These are phyloP conservation scores for Aproaerema taeniolella DNA, from an alignment of 2,888 invertebrate species.

Conservation along the genomic window DNA sequence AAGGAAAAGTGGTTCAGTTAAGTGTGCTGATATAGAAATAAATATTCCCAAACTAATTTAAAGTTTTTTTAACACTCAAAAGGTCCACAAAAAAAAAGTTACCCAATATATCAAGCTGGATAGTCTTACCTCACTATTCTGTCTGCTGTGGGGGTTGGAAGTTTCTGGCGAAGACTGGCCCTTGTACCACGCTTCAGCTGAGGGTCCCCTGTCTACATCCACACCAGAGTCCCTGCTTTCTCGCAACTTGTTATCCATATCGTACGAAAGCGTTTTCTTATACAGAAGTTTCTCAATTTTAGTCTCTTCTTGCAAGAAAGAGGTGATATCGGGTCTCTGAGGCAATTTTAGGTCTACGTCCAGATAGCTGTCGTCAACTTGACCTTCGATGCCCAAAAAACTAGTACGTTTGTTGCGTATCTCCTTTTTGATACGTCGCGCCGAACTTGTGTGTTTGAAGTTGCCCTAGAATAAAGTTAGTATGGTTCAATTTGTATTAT, in stretches of 20 bases:
- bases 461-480: constrained; percentile 67
- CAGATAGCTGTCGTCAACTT: constrained; percentile 81
- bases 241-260: constrained; percentile 79
- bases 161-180: constrained; percentile 66
- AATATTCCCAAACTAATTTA: too few relatives aligned
- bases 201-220: constrained; percentile 79
- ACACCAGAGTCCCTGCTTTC: constrained; percentile 89
- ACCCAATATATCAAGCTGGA: too few relatives aligned
- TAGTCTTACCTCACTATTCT: constrained; percentile 86
- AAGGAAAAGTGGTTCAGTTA: too few relatives aligned
- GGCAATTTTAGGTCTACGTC: constrained; percentile 82
- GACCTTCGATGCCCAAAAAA: constrained; percentile 90
- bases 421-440: constrained; percentile 91
- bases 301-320: constrained; percentile 86
- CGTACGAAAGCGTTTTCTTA: constrained; percentile 83
- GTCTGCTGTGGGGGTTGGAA: constrained; percentile 85
- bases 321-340: constrained; percentile 88
- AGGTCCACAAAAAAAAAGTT: too few relatives aligned
- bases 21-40: too few relatives aligned
- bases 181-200: constrained; percentile 78
- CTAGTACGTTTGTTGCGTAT: constrained; percentile 89
- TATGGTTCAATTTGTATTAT: too few relatives aligned
- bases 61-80: too few relatives aligned
- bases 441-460: constrained; percentile 86
- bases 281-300: constrained; percentile 87